Evolutionary conservation across 2,797 vertebrate species (phyloP), one percentile per base, ranked within the genome.

Genomic region (Chelonia mydas): DNA sequence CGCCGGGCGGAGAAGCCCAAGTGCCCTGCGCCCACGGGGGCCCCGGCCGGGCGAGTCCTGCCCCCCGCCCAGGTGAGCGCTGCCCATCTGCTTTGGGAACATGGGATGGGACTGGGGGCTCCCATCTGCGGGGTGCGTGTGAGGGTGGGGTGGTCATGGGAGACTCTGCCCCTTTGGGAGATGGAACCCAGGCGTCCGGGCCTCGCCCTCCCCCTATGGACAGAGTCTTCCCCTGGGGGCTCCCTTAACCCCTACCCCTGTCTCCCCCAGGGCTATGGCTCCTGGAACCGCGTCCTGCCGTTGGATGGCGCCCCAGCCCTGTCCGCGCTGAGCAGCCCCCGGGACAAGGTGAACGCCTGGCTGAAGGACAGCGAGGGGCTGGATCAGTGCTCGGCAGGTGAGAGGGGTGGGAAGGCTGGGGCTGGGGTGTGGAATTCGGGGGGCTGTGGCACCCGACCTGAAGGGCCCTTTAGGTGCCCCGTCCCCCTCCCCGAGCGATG

Each of bases 341-440:
- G 96, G 92, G 68, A 98, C 92, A 99, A 99, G 94, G 98, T 99
- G 93, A 98, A 98, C 0, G 98, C 98, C 2, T 99, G 99, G 99
- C 98, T 99, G 90, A 98, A 99, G 97, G 98, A 99, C 96, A 99
- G 98, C 11, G 98, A 98, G 3, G 98, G 98, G 54, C 97, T 99
- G 5, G 99, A 99, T 92, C 97, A 96, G 86, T 99, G 99, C 68
- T 98, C 98, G 23, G 98, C 99, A 11, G 99, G 99, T 99, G 97
- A 98, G 97, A 1, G 2, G 65, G 45, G 10, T 0, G 3, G 19
- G 21, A 79, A 93, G 23, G 12, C 49, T n/a, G 19, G 15, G 28
- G 49, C 4, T 0, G 5, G 9, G 0, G 1, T 21, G n/a, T 37
- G 65, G 5, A 9, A 10, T n/a, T 7, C 4, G 41, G 27, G 27